Conservation (phyloP, 2,113 vertebrate genomes). For the Protobothrops flavoviridis region DNA sequence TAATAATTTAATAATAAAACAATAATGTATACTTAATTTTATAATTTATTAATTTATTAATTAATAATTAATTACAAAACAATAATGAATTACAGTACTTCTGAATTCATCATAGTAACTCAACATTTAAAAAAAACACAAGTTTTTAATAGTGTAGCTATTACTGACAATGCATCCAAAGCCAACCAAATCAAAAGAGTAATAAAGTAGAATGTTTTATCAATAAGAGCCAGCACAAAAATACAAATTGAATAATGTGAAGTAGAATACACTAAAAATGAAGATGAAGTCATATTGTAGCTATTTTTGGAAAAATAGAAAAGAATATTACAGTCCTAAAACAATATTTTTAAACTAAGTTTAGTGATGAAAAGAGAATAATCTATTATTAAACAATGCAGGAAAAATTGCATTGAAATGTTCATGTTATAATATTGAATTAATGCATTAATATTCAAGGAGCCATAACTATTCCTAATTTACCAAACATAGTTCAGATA, state of each 20-base stretch:
- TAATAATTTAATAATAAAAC: too few relatives aligned
- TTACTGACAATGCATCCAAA: neutral
- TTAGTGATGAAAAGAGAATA: neutral
- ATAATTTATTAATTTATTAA: neutral
- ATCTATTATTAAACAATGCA: neutral
- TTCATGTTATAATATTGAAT: neutral
- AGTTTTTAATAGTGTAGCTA: neutral
- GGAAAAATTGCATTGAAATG: neutral
- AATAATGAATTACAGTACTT: neutral
- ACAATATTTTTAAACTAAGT: conserved; percentile 19
- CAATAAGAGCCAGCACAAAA: neutral
- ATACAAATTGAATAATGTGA: neutral
- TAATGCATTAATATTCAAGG: neutral
- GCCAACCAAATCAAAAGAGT: conserved; percentile 15
- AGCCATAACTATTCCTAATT: neutral
- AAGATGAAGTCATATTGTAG: neutral
- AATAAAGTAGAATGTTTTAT: neutral
- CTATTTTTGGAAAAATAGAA: conserved; percentile 16
- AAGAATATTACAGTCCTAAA: neutral
- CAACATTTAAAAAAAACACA: neutral
- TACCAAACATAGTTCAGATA: neutral
- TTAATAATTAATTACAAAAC: neutral
- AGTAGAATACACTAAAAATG: neutral
- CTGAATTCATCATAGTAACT: conserved; percentile 27
- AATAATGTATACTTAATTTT: neutral